Conservation (phyloP, 2,888 invertebrate species). For the Seira sanloemensis region DNA sequence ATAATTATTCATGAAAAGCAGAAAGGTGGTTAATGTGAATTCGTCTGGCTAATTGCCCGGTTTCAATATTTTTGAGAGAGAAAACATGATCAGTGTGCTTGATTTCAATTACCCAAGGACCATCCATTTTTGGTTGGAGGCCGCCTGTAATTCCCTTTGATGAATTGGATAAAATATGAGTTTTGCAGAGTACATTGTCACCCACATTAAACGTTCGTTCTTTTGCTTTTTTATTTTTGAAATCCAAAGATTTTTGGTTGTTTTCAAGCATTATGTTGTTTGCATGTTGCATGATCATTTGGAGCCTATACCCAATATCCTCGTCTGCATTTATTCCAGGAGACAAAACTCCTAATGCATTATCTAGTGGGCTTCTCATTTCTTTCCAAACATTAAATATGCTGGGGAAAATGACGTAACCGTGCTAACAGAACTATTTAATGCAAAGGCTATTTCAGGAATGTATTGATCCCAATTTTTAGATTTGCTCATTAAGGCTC, state of each 20-base stretch:
- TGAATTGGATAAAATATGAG: slow-evolving; percentile 49
- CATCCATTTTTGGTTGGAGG: slow-evolving; percentile 44
- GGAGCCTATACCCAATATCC: slow-evolving; percentile 25
- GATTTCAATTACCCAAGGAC: slow-evolving; percentile 42
- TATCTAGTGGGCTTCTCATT: slow-evolving; percentile 58
- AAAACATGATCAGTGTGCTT: slow-evolving; percentile 31
- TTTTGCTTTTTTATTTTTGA: slow-evolving; percentile 38
- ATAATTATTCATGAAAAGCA: slow-evolving; percentile 12
- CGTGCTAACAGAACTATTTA: slow-evolving; percentile 36
- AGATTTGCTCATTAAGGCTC: neutral
- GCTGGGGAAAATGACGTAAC: slow-evolving; percentile 45
- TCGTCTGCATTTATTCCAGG: neutral
- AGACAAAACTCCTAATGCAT: neutral
- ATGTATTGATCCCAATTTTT: slow-evolving; percentile 51
- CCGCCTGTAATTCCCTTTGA: slow-evolving; percentile 45
- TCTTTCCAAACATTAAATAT: slow-evolving; percentile 47
- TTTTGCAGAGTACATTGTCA: slow-evolving; percentile 41
- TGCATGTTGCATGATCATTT: slow-evolving; percentile 33
- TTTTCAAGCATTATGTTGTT: slow-evolving; percentile 28
- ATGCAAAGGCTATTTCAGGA: slow-evolving; percentile 49
- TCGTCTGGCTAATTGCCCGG: slow-evolving; percentile 9
- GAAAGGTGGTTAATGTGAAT: slow-evolving; percentile 57
- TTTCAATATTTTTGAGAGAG: slow-evolving; percentile 14
- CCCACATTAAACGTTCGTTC: slow-evolving; percentile 36
- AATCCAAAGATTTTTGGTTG: slow-evolving; percentile 1